Conservation (phyloP, 2,888 invertebrate species). For the Colostygia pectinataria region DNA sequence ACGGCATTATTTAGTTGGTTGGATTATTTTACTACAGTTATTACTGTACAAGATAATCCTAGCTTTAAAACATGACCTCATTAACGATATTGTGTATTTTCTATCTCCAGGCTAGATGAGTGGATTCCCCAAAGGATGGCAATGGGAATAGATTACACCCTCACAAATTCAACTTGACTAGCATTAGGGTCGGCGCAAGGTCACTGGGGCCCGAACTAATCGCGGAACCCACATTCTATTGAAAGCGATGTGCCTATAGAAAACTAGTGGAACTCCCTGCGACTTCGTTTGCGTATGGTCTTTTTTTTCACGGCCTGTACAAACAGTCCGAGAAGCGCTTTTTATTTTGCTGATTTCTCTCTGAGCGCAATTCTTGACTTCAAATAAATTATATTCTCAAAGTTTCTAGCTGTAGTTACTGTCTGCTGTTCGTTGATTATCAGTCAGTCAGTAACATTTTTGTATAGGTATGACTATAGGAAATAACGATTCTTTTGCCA, state of each 20-base stretch:
- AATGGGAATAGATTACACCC: conserved; percentile 19
- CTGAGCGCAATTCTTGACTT: no score
- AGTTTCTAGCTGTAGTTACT: no score
- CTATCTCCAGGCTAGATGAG: conserved; percentile 12
- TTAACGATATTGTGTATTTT: conserved; percentile 12
- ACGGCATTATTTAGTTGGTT: no score
- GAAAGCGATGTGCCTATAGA: conserved; percentile 17
- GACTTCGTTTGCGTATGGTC: no score
- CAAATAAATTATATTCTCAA: no score
- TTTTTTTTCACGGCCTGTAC: no score
- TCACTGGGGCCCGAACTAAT: conserved; percentile 21
- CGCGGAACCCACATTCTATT: conserved; percentile 18
- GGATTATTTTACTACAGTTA: no score
- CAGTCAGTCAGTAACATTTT: no score
- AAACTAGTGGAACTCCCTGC: no score
- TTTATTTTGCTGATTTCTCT: no score
- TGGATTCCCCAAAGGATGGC: conserved; percentile 15
- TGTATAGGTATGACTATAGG: conserved; percentile 16
- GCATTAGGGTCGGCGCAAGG: conserved; percentile 17
- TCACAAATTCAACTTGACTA: conserved; percentile 20
- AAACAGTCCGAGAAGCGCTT: no score
- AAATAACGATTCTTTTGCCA: conserved; percentile 18
- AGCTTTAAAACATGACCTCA: conserved; percentile 6
- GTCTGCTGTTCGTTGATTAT: no score
- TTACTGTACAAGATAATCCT: not conserved